Conservation (phyloP, 2,888 invertebrate species). For the Conchocele bisecta region DNA sequence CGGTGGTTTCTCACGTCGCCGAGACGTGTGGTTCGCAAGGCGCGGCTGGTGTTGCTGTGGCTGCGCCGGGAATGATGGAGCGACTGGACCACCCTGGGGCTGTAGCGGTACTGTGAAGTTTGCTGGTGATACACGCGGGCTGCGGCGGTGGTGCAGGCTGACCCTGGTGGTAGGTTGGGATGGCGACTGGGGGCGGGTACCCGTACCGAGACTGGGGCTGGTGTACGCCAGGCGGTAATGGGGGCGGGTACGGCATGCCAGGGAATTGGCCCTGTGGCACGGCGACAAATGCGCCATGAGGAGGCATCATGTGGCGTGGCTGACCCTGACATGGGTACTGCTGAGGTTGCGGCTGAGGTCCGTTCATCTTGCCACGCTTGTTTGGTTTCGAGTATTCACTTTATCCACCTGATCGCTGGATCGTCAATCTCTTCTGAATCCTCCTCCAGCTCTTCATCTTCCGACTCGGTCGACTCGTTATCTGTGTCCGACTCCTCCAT, state of each 20-base stretch:
- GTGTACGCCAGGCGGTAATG: slow-evolving; percentile 53
- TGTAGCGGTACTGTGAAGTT: slow-evolving; percentile 63
- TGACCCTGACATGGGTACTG: slow-evolving; percentile 25
- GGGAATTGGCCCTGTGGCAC: slow-evolving; percentile 41
- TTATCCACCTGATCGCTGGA: slow-evolving; percentile 5
- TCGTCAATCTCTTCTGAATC: slow-evolving; percentile 52
- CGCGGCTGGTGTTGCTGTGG: slow-evolving; percentile 22
- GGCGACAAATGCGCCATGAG: slow-evolving; percentile 3
- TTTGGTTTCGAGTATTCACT: slow-evolving; percentile 50
- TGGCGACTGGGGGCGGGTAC: too few species aligned
- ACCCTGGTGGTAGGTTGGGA: too few species aligned
- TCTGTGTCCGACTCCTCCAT: slow-evolving; percentile 60
- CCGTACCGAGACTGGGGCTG: slow-evolving; percentile 67
- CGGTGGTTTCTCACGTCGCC: slow-evolving; percentile 10
- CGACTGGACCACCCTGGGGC: slow-evolving; percentile 9
- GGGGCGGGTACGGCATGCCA: slow-evolving; percentile 41
- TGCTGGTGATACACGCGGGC: slow-evolving; percentile 42
- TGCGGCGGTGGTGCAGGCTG: slow-evolving; percentile 23
- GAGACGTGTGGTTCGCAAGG: slow-evolving; percentile 8
- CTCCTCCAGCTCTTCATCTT: slow-evolving; percentile 36
- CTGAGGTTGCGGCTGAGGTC: too few species aligned
- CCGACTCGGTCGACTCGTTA: slow-evolving; percentile 55
- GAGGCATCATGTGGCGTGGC: not conserved
- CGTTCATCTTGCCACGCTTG: too few species aligned
- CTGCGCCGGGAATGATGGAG: not conserved